These are phyloP conservation scores for Merodon equestris DNA, from an alignment of 2,888 invertebrate species.

Conservation along the genomic window DNA sequence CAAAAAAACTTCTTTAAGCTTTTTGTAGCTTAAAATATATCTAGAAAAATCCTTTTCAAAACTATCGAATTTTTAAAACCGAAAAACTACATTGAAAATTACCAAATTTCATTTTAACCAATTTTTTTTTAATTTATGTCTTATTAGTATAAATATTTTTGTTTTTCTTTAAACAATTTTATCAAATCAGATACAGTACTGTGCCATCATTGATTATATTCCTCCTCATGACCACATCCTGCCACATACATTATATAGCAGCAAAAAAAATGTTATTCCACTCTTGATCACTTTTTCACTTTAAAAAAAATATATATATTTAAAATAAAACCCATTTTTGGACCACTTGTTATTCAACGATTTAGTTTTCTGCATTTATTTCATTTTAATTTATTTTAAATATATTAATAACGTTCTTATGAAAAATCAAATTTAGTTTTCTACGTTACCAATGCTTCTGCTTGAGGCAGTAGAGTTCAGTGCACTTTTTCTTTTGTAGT, in stretches of 20 bases:
- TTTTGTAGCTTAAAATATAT: too few relatives aligned
- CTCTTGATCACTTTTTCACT: slow-evolving; percentile 53
- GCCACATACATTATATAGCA: slow-evolving; percentile 61
- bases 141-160: slow-evolving; percentile 4
- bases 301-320: slow-evolving; percentile 38
- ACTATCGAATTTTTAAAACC: too few relatives aligned
- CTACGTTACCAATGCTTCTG: slow-evolving; percentile 51
- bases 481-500: slow-evolving; percentile 61
- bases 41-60: too few relatives aligned
- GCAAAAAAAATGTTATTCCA: slow-evolving; percentile 57
- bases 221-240: slow-evolving; percentile 60
- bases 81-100: too few relatives aligned
- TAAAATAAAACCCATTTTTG: slow-evolving; percentile 53
- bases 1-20: too few relatives aligned
- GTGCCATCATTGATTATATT: slow-evolving; percentile 37
- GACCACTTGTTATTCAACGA: slow-evolving; percentile 64
- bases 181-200: slow-evolving; percentile 35
- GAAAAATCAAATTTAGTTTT: slow-evolving; percentile 28
- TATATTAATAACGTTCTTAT: slow-evolving; percentile 32
- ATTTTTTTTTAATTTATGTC: slow-evolving; percentile 5
- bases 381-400: slow-evolving; percentile 63
- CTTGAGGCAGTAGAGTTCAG: slow-evolving; percentile 65
- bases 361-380: slow-evolving; percentile 70
- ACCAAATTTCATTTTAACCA: too few relatives aligned
- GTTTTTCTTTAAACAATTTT: slow-evolving; percentile 19